These are phyloP conservation scores for Aeoliscus strigatus DNA, from an alignment of 2,797 vertebrate genomes.

Conservation along the genomic window DNA sequence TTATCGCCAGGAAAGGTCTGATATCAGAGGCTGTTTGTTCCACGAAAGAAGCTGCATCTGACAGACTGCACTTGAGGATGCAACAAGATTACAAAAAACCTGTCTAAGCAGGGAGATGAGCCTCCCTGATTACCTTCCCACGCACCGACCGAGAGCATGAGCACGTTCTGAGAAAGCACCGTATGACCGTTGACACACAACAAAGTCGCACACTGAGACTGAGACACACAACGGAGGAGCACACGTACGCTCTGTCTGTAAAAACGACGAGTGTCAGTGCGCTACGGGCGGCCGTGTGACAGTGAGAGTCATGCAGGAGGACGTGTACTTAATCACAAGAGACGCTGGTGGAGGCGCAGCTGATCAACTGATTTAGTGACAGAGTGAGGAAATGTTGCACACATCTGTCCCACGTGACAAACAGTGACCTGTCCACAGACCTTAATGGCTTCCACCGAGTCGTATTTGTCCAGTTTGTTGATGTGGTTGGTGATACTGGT, in stretches of 20 bases:
- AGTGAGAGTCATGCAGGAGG: conserved; percentile 51
- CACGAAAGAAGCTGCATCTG: too few relatives aligned
- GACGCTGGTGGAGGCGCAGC: conserved; percentile 35
- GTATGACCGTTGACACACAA: conserved; percentile 60
- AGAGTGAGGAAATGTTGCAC: too few relatives aligned
- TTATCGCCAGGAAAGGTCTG: too few relatives aligned
- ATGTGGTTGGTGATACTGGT: conserved; percentile 98
- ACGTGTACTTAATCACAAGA: conserved; percentile 44
- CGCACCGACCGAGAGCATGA: too few relatives aligned
- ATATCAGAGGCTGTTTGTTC: too few relatives aligned
- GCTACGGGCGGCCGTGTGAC: conserved; percentile 43
- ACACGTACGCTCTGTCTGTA: too few relatives aligned
- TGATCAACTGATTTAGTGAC: conserved; percentile 16
- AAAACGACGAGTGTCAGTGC: conserved; percentile 32
- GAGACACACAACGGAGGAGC: conserved; percentile 44
- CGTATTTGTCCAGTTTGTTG: conserved; percentile 98
- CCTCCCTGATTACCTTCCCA: conserved; percentile 17
- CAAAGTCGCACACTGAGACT: conserved; percentile 51
- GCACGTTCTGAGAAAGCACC: conserved; percentile 72
- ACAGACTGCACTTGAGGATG: too few relatives aligned
- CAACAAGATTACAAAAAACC: conserved; percentile 22
- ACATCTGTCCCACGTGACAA: too few relatives aligned
- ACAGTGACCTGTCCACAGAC: conserved; percentile 73
- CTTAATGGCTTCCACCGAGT: conserved; percentile 97
- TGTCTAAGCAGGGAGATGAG: conserved; percentile 13